Evolutionary conservation across 1,140 invertebrate species (phyloP).

Genomic region (Drosophila chauvacae): DNA sequence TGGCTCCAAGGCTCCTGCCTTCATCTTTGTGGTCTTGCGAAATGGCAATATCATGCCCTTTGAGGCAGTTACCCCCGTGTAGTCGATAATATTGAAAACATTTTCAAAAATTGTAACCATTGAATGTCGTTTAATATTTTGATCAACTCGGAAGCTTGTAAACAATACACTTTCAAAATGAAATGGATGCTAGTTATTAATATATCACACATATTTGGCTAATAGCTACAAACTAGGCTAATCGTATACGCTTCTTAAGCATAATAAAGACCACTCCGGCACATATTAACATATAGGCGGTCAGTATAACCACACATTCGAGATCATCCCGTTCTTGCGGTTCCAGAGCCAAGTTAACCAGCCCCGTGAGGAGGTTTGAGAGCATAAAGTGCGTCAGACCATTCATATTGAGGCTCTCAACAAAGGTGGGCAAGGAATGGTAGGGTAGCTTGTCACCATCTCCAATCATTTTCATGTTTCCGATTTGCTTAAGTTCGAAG

Average conservation of each 20-base stretch:
- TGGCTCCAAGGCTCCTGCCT: conserved; percentile 23
- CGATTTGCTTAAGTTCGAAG: conserved; percentile 49
- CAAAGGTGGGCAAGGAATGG: conserved; percentile 34
- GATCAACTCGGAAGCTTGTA: neutral
- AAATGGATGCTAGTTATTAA: neutral
- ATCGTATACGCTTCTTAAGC: conserved; percentile 50
- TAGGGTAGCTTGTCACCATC: neutral
- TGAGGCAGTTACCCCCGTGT: conserved; percentile 32
- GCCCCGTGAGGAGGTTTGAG: conserved; percentile 68
- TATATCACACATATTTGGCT: conserved; percentile 14
- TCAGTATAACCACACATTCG: conserved; percentile 55
- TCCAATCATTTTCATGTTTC: neutral
- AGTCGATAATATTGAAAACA: neutral
- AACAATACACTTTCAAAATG: neutral
- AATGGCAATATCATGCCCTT: conserved; percentile 67
- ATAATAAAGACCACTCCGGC: conserved; percentile 47
- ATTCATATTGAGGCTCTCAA: conserved; percentile 65
- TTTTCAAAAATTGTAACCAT: neutral
- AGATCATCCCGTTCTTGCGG: conserved; percentile 20
- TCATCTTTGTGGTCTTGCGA: conserved; percentile 64
- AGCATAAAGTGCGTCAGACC: conserved; percentile 62
- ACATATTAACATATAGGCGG: conserved; percentile 53
- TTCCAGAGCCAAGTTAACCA: conserved; percentile 60
- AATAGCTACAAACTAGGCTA: conserved; percentile 47
- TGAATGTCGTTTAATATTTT: neutral